These are phyloP conservation scores for Copidosoma aretas DNA, from an alignment of 2,888 invertebrate genomes.

Conservation along the genomic window DNA sequence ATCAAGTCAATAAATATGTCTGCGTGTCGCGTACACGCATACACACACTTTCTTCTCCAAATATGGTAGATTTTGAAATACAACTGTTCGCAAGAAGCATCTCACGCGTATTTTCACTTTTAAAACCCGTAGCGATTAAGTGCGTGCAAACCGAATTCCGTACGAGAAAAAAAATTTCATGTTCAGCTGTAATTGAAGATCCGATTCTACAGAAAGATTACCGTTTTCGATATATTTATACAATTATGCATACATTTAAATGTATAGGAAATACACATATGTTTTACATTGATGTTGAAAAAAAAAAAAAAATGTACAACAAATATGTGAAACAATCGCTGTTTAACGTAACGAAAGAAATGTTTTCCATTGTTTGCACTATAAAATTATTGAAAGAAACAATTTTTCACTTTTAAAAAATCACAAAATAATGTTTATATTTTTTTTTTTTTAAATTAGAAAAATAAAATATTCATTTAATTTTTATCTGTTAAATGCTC, in stretches of 20 bases:
- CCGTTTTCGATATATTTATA: constrained; percentile 20
- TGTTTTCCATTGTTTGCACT: neutral
- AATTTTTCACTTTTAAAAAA: neutral
- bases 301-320: constrained; percentile 9
- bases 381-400: neutral
- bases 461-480: neutral
- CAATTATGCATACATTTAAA: neutral
- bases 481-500: neutral
- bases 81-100: constrained; percentile 26
- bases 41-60: constrained; percentile 11
- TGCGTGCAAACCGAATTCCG: constrained; percentile 12
- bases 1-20: constrained; percentile 20
- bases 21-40: neutral
- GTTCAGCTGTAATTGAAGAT: constrained; percentile 16
- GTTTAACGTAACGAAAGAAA: constrained; percentile 4
- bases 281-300: constrained; percentile 1
- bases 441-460: neutral
- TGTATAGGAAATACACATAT: constrained; percentile 4
- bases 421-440: neutral
- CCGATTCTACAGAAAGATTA: constrained; percentile 31
- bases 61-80: constrained; percentile 25
- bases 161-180: neutral
- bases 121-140: constrained; percentile 26
- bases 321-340: constrained; percentile 2
- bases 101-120: constrained; percentile 23